Base-by-base conservation (phyloP, 2,888 invertebrate species). In the Sarcophaga carnaria region DNA sequence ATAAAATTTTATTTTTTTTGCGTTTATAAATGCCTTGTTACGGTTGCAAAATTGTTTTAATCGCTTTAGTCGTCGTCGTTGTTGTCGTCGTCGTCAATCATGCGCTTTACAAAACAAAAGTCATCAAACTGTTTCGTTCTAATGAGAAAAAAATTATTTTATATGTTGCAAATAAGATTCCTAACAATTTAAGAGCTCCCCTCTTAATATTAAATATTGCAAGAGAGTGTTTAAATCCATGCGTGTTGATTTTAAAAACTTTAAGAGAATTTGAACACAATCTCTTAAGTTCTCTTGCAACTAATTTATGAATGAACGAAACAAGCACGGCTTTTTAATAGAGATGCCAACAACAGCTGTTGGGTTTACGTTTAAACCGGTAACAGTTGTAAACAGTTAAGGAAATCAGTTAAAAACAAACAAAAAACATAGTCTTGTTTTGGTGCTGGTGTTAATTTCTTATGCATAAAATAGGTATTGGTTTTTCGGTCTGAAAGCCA, bases 111-210 rank as follows among this genome's bases (percentile, higher is more conserved):
- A 83, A 78, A 84, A 82, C 81, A 81, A 87, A 84, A 87, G 81
- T 82, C 87, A 87, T 87, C 81, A 84, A 87, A 87, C 87, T 87
- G 84, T 87, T 81, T 25, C 59, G 87, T 87, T 87, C 87, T 87
- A 87, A 87, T 25, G 25, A 25, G 37, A 60, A n/a, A 87, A 86
- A 78, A 84, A 82, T 82, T 81, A 84, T 87, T 87, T 87, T 87
- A 87, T 85, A 85, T 82, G 78, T 82, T 85, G 81, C 17, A 82
- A 78, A 70, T 60, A 70, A 49, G 49, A 63, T 74, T 70, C 70
- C 37, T 67, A 66, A 11, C 54, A 66, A 49, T 12, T 3, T 37
- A 84, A 84, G 80, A 76, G 84, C 17, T 47, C 4, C 59, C 37
- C 49, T 47, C 12, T 17, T 71, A 20, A 54, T 54, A 4, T 0